Evolutionary conservation across 2,113 vertebrate species (phyloP).

Genomic region (Nycticorax nycticorax): DNA sequence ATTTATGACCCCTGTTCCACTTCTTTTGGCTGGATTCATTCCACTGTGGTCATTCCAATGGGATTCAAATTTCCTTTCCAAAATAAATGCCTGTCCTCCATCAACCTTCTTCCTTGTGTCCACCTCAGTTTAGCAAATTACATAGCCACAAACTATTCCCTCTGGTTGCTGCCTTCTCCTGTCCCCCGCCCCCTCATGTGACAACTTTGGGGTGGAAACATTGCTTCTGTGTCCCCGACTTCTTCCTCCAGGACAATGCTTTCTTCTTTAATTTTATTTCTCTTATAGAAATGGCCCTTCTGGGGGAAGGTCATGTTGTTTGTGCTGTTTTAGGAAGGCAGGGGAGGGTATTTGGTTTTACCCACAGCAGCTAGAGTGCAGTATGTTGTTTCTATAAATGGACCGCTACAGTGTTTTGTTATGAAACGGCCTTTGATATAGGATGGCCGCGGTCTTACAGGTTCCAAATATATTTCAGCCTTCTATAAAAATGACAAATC

Average conservation of each 20-base stretch:
- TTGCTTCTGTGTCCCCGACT: background rate
- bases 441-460: slow-evolving; percentile 36
- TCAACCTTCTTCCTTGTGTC: background rate
- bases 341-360: slow-evolving; percentile 64
- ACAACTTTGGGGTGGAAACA: background rate
- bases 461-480: slow-evolving; percentile 71
- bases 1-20: slow-evolving; percentile 4
- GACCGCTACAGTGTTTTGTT: slow-evolving; percentile 65
- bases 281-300: slow-evolving; percentile 32
- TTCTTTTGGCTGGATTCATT: background rate
- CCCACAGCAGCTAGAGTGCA: slow-evolving; percentile 46
- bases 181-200: background rate
- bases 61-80: slow-evolving; percentile 27
- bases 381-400: slow-evolving; percentile 73
- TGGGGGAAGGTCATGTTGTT: slow-evolving; percentile 25
- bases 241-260: background rate
- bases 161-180: background rate
- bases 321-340: slow-evolving; percentile 55
- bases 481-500: slow-evolving; percentile 66
- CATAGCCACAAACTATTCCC: background rate
- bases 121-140: background rate
- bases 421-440: slow-evolving; percentile 72
- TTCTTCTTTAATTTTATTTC: slow-evolving; percentile 36
- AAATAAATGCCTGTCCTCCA: slow-evolving; percentile 27
- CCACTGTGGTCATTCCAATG: slow-evolving; percentile 7